Evolutionary conservation across 2,888 invertebrate genomes (phyloP).

Genomic region (Cartodere bifasciata): DNA sequence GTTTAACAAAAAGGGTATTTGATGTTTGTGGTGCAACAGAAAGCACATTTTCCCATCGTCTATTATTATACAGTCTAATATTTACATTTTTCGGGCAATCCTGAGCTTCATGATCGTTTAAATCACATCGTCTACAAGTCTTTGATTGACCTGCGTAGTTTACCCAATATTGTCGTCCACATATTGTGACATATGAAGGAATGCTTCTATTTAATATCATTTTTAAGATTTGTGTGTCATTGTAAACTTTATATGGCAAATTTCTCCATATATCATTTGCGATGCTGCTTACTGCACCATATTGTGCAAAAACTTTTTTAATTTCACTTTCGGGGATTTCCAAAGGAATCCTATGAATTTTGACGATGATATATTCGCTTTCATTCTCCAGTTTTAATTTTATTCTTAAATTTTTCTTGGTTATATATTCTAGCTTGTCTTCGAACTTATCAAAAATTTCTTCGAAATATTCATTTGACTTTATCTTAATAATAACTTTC

Average conservation of each 20-base stretch:
- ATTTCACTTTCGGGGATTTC: background rate
- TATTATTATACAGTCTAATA: background rate
- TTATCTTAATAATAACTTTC: constrained; percentile 2
- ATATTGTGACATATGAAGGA: no score
- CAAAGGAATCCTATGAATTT: background rate
- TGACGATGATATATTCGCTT: background rate
- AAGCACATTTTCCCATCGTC: background rate
- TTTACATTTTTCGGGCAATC: background rate
- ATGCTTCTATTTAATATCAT: no score
- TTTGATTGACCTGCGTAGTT: background rate
- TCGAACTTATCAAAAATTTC: background rate
- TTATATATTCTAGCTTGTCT: background rate
- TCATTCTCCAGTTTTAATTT: constrained; percentile 1
- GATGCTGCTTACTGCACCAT: background rate
- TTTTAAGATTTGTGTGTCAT: no score
- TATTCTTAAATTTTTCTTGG: background rate
- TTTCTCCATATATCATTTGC: background rate
- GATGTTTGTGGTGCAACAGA: no score
- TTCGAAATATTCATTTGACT: no score
- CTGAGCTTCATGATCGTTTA: background rate
- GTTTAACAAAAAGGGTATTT: no score
- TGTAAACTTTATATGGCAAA: no score
- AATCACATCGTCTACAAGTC: constrained; percentile 1
- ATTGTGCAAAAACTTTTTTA: background rate
- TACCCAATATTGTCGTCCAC: no score